phyloP scores from a whole-genome alignment of 2,888 invertebrate genomes.

The Ypsolopha sequella region DNA sequence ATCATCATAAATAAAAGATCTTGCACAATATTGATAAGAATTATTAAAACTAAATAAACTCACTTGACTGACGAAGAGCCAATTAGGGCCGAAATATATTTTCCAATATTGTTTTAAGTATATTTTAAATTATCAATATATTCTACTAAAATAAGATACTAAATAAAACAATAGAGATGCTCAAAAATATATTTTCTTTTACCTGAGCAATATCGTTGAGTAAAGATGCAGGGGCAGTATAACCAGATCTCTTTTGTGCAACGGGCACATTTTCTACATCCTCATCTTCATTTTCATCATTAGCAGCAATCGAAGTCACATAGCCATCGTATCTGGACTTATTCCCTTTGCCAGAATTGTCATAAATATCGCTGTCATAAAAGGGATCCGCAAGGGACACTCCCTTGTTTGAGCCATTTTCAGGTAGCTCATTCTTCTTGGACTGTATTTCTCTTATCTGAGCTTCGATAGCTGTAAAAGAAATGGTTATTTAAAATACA shows the following conservation, averaged over 20 bases:
- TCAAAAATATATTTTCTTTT: slow-evolving; percentile 13
- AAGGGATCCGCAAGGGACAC: slow-evolving; percentile 90
- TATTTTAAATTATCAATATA: not conserved
- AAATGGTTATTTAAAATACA: slow-evolving; percentile 8
- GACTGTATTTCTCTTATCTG: slow-evolving; percentile 93
- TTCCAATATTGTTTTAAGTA: not conserved
- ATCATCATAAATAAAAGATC: no score
- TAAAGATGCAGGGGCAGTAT: slow-evolving; percentile 89
- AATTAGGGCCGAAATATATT: not conserved
- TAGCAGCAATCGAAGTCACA: slow-evolving; percentile 95
- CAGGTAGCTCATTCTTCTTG: slow-evolving; percentile 82
- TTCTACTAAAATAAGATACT: not conserved
- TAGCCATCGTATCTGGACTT: slow-evolving; percentile 93
- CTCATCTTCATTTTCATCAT: slow-evolving; percentile 96
- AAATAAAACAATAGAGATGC: not conserved
- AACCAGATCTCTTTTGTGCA: slow-evolving; percentile 80
- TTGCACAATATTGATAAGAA: not conserved
- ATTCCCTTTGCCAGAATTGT: slow-evolving; percentile 72
- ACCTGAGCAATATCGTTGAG: slow-evolving; percentile 93
- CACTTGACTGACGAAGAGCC: not conserved
- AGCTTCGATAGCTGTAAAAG: slow-evolving; percentile 89
- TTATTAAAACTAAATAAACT: not conserved
- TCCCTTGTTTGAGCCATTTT: slow-evolving; percentile 77
- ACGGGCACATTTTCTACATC: slow-evolving; percentile 85
- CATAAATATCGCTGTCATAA: slow-evolving; percentile 96